Evolutionary conservation across 2,888 invertebrate genomes (phyloP).

Genomic region (Odontomyia ornata): DNA sequence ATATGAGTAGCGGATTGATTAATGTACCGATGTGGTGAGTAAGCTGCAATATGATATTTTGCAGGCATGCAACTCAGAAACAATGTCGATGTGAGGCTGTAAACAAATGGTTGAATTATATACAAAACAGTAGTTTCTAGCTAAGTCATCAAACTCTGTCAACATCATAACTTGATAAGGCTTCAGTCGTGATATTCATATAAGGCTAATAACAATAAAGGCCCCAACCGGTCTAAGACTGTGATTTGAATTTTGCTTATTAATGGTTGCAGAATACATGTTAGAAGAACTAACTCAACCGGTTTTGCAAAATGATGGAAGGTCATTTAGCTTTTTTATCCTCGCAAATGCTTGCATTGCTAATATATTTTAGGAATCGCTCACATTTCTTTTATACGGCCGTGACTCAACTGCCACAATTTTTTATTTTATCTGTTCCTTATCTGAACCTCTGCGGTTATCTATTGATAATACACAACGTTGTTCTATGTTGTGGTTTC

Average conservation of each 20-base stretch:
- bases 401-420: too few relatives aligned
- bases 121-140: background rate
- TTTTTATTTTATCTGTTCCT: too few relatives aligned
- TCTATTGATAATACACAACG: too few relatives aligned
- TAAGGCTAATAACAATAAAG: background rate
- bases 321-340: too few relatives aligned
- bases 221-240: background rate
- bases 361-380: too few relatives aligned
- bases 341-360: too few relatives aligned
- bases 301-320: background rate
- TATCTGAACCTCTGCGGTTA: too few relatives aligned
- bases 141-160: background rate
- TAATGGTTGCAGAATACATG: background rate
- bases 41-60: background rate
- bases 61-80: background rate
- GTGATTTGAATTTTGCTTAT: background rate
- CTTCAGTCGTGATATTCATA: background rate
- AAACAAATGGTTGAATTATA: background rate
- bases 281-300: background rate
- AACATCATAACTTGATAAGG: background rate
- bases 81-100: background rate
- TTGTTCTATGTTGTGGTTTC: too few relatives aligned
- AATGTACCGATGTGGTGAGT: too few relatives aligned
- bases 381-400: too few relatives aligned
- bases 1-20: background rate